Conservation (phyloP, 2,113 vertebrate species). For the Grammomys dolichurus region DNA sequence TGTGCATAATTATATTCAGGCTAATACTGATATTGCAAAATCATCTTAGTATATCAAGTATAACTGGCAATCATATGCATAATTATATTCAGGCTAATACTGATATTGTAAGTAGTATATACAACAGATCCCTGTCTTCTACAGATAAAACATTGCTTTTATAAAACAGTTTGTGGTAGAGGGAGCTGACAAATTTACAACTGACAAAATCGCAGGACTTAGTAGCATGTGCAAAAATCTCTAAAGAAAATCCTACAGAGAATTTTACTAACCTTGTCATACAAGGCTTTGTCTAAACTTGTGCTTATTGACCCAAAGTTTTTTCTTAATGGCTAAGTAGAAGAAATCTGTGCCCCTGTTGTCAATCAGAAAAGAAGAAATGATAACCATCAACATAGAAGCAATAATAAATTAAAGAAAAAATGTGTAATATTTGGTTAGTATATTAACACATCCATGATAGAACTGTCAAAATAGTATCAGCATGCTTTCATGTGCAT, state of each 20-base stretch:
- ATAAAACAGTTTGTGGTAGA: not conserved
- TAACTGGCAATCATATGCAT: not conserved
- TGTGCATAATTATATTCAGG: not conserved
- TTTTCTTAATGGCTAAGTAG: conserved; percentile 1
- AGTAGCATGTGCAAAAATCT: not conserved
- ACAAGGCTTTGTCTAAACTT: not conserved
- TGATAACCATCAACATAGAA: not conserved
- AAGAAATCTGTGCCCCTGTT: not conserved
- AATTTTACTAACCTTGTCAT: not conserved
- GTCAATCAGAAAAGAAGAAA: conserved; percentile 20
- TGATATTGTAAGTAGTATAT: not conserved
- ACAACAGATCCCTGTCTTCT: not conserved
- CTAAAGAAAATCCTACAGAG: not conserved
- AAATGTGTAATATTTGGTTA: not conserved
- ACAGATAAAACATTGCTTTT: not conserved
- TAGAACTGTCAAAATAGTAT: conserved; percentile 45
- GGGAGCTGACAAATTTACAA: not conserved
- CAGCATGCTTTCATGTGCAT: not conserved
- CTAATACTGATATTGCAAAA: too few relatives aligned
- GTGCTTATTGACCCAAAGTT: not conserved
- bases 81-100: not conserved
- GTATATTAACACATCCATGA: not conserved
- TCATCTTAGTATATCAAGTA: not conserved
- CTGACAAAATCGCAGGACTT: not conserved
- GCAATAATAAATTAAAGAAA: conserved; percentile 3